Conservation (phyloP, 2,888 invertebrate genomes). For the Pimpla rufipes region DNA sequence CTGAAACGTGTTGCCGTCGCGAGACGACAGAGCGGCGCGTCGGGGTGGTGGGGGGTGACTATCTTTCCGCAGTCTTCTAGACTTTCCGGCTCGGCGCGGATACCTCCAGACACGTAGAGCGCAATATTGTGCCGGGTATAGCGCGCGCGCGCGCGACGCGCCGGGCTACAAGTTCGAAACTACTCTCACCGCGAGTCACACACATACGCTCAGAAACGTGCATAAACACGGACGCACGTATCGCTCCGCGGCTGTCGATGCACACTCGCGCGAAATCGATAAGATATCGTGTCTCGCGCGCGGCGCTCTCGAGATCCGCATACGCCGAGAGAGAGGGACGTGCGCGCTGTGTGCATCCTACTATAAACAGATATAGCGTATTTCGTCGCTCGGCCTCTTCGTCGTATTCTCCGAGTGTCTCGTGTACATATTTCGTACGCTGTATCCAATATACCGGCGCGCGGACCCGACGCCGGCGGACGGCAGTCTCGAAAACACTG, state of each 20-base stretch:
- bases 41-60: background rate
- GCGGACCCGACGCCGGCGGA: slow-evolving; percentile 7
- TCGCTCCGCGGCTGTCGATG: slow-evolving; percentile 45
- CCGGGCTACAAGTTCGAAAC: slow-evolving; percentile 49
- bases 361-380: slow-evolving; percentile 37
- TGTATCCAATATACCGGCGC: slow-evolving; percentile 28
- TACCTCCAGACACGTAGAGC: slow-evolving; percentile 27
- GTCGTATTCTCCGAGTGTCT: background rate
- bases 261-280: slow-evolving; percentile 56
- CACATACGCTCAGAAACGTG: background rate
- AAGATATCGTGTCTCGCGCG: slow-evolving; percentile 57
- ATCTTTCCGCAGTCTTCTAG: slow-evolving; percentile 42
- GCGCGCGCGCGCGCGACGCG: background rate
- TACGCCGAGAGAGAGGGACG: slow-evolving; percentile 14
- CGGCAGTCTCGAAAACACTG: slow-evolving; percentile 25
- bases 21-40: background rate
- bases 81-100: slow-evolving; percentile 41
- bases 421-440: slow-evolving; percentile 22
- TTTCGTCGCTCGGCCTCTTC: slow-evolving; percentile 2
- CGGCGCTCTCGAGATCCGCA: slow-evolving; percentile 32
- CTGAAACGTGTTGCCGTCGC: slow-evolving; percentile 23
- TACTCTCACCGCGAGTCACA: slow-evolving; percentile 10
- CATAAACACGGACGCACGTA: slow-evolving; percentile 23
- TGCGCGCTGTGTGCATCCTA: slow-evolving; percentile 33
- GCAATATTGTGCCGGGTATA: slow-evolving; percentile 19